Conservation (phyloP, 1,140 invertebrate species). For the Rhopalosiphum padi region DNA sequence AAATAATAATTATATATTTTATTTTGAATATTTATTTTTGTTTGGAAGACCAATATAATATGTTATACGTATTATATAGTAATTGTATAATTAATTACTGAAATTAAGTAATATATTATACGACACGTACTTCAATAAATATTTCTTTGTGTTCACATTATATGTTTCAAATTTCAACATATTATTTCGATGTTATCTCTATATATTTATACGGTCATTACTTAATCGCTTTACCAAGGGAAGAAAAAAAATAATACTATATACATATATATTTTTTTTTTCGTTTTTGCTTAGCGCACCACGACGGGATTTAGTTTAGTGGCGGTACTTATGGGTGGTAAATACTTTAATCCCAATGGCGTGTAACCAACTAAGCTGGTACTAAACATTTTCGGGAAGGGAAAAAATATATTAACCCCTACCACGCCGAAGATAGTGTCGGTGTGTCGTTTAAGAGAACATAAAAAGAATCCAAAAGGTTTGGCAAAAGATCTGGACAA, state of each 20-base stretch:
- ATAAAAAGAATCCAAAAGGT: constrained; percentile 13
- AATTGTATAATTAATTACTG: not conserved
- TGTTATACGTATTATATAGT: not conserved
- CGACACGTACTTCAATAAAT: not conserved
- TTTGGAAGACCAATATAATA: not conserved
- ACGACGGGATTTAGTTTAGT: constrained; percentile 41
- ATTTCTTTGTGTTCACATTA: not conserved
- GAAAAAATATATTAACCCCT: constrained; percentile 36
- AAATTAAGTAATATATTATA: not conserved
- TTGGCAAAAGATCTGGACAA: not conserved
- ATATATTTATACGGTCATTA: constrained; percentile 2
- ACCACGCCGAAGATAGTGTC: not conserved
- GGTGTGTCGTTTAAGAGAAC: constrained; percentile 28
- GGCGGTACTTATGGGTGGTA: constrained; percentile 37
- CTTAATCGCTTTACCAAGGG: not conserved
- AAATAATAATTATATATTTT: too few relatives aligned
- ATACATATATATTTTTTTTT: not conserved
- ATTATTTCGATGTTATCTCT: not conserved
- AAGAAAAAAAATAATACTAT: not conserved
- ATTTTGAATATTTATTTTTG: not conserved
- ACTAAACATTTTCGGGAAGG: constrained; percentile 10
- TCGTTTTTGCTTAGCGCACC: constrained; percentile 46
- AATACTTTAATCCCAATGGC: constrained; percentile 53
- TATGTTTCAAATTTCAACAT: not conserved
- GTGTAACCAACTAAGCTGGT: constrained; percentile 50